These are phyloP conservation scores for Micoletzkya japonica DNA, from an alignment of 2,888 invertebrate species.

Conservation along the genomic window DNA sequence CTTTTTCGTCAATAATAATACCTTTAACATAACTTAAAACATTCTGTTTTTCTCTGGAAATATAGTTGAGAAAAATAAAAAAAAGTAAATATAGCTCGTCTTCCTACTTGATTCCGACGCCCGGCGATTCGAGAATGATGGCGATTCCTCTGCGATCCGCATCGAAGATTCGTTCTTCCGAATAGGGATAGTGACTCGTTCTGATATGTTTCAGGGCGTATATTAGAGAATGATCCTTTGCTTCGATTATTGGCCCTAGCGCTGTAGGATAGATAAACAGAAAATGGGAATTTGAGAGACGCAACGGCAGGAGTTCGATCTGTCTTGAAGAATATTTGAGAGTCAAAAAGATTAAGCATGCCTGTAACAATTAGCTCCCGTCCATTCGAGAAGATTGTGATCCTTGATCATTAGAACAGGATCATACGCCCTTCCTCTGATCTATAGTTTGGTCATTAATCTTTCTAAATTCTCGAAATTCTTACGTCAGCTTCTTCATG, in stretches of 20 bases:
- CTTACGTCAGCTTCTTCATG: constrained; percentile 91
- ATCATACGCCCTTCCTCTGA: constrained; percentile 91
- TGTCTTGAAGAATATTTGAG: neutral
- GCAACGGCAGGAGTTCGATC: neutral
- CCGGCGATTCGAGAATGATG: constrained; percentile 92
- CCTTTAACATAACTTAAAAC: too few species aligned
- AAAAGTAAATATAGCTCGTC: neutral
- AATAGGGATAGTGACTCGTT: constrained; percentile 86
- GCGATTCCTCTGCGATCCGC: constrained; percentile 90
- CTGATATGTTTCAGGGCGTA: constrained; percentile 79
- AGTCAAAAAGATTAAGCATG: neutral
- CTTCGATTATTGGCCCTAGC: neutral
- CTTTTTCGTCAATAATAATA: neutral
- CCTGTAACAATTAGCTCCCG: constrained; percentile 80
- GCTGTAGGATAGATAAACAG: neutral
- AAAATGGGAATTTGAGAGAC: neutral
- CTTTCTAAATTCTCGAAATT: neutral
- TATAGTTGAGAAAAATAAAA: neutral
- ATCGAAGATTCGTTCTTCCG: constrained; percentile 91
- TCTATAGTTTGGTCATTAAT: constrained; percentile 66
- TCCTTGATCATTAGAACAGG: constrained; percentile 84
- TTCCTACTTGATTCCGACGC: constrained; percentile 73
- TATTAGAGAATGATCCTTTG: too few species aligned
- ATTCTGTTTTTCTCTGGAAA: neutral
- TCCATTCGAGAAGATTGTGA: constrained; percentile 89